These are phyloP conservation scores for Gallinago media DNA, from an alignment of 2,113 vertebrate species.

Conservation along the genomic window DNA sequence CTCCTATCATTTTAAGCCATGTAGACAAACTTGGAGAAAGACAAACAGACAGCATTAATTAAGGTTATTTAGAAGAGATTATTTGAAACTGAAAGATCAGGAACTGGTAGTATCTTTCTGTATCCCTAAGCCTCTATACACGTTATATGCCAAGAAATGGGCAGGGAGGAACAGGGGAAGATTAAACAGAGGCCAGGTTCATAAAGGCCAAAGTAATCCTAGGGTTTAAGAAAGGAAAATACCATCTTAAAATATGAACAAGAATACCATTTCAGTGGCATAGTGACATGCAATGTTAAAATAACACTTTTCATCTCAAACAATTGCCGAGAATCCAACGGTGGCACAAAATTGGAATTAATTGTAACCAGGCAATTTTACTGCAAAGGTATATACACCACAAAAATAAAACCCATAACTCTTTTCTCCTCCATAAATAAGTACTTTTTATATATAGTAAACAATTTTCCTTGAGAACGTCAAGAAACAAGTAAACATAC, in stretches of 20 bases:
- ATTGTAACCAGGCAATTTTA: background rate
- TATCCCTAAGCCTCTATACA: background rate
- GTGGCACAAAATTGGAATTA: background rate
- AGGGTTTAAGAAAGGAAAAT: background rate
- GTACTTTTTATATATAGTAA: background rate
- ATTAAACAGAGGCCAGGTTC: background rate
- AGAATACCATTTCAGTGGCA: background rate
- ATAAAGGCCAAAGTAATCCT: background rate
- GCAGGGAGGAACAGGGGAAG: rapidly evolving
- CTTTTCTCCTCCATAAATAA: background rate
- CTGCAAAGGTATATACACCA: background rate
- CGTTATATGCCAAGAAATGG: background rate
- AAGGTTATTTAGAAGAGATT: background rate
- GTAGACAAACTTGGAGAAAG: background rate
- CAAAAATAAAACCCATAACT: background rate
- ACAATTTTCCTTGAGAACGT: background rate
- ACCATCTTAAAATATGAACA: background rate
- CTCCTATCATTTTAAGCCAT: background rate
- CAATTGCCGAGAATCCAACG: background rate
- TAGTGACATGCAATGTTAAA: background rate
- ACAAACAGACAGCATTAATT: background rate
- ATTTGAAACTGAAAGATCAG: background rate
- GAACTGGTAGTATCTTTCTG: background rate
- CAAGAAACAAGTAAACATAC: background rate
- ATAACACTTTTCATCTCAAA: background rate